Evolutionary conservation across 2,888 invertebrate species (phyloP).

Genomic region (Drosophila paramelanica): DNA sequence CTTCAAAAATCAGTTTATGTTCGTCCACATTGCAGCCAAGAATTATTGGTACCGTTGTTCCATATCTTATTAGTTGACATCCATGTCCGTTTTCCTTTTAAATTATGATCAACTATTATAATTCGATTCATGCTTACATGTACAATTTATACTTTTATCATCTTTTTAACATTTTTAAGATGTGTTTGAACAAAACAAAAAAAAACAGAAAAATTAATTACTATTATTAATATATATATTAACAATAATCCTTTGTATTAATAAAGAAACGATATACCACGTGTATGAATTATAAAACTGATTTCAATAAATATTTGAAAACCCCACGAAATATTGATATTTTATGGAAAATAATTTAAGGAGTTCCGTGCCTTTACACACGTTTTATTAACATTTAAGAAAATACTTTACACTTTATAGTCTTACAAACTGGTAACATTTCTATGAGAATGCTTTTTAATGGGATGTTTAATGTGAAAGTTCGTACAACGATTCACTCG

Average conservation of each 20-base stretch:
- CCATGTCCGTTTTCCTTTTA: constrained; percentile 25
- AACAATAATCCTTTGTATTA: constrained; percentile 78
- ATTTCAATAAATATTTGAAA: constrained; percentile 79
- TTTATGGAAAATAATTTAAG: neutral
- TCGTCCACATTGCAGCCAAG: constrained; percentile 53
- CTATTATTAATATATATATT: constrained; percentile 81
- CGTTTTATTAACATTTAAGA: constrained; percentile 59
- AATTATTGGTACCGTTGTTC: constrained; percentile 8
- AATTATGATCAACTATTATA: constrained; percentile 34
- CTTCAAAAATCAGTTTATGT: constrained; percentile 68
- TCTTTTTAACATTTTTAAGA: constrained; percentile 62
- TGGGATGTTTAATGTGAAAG: constrained; percentile 53
- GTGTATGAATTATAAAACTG: constrained; percentile 70
- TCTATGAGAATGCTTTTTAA: constrained; percentile 46
- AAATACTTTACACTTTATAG: constrained; percentile 58
- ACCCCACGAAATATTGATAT: constrained; percentile 36
- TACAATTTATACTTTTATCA: constrained; percentile 47
- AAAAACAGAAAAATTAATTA: constrained; percentile 55
- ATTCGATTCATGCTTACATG: constrained; percentile 25
- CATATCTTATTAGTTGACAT: constrained; percentile 25
- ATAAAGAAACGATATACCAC: constrained; percentile 74
- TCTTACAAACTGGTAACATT: constrained; percentile 46
- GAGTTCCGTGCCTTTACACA: constrained; percentile 17
- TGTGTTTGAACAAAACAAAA: constrained; percentile 65
- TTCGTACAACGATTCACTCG: constrained; percentile 33